These are phyloP conservation scores for Zosterops lateralis DNA, from an alignment of 2,113 vertebrate species.

Conservation along the genomic window DNA sequence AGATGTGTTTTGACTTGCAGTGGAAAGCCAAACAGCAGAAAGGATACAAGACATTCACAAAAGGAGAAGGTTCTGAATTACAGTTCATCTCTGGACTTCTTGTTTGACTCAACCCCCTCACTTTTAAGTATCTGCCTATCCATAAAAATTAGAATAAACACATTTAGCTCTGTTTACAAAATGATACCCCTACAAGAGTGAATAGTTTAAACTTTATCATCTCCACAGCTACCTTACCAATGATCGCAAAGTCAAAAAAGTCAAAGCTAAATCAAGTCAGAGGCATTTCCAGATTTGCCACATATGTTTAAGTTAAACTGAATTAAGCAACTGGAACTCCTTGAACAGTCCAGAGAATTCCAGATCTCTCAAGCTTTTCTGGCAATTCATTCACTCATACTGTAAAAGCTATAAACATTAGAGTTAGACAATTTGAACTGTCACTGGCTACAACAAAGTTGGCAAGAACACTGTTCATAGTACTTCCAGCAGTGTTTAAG, in stretches of 20 bases:
- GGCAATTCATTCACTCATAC: not conserved
- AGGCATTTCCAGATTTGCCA: not conserved
- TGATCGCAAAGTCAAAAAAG: not conserved
- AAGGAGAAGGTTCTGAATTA: not conserved
- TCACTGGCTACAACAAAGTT: not conserved
- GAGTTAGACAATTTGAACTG: not conserved
- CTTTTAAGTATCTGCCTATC: not conserved
- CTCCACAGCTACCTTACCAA: not conserved
- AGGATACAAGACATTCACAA: not conserved
- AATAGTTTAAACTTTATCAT: not conserved
- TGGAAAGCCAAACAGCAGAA: not conserved
- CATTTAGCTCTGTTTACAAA: not conserved
- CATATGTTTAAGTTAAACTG: not conserved
- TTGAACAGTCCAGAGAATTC: not conserved
- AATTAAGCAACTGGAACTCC: not conserved
- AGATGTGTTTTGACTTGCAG: not conserved
- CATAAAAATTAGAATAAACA: not conserved
- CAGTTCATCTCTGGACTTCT: not conserved
- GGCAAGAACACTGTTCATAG: not conserved
- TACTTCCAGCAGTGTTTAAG: not conserved
- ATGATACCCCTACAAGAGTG: not conserved
- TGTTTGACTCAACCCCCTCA: fast-evolving
- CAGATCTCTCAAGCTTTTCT: not conserved
- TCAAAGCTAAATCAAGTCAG: not conserved
- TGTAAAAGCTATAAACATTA: not conserved